Percentiles rank a stretch among this genome's conserved stretches.
Conservation (phyloP, 1,140 invertebrate species). For the Bombus balteatus region DNA sequence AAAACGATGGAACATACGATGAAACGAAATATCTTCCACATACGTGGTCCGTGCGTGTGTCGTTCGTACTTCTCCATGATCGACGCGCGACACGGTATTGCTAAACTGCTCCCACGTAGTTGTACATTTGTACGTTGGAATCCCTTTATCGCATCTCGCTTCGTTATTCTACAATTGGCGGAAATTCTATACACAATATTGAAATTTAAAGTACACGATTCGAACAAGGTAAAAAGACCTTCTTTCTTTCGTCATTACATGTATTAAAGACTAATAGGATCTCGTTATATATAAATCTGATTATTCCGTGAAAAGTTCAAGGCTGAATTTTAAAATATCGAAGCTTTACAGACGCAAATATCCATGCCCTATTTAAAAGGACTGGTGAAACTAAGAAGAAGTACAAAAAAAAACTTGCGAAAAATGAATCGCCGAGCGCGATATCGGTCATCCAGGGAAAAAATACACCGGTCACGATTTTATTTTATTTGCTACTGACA, state of each 20-base stretch:
- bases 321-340: background rate
- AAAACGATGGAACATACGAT: background rate
- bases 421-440: background rate
- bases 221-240: no score
- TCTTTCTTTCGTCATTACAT: background rate
- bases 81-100: background rate
- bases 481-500: conserved; percentile 58
- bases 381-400: background rate
- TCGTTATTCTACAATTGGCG: background rate
- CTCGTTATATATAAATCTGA: background rate
- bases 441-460: conserved; percentile 22
- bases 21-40: background rate
- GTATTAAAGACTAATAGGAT: background rate
- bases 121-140: background rate
- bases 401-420: background rate
- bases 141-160: background rate
- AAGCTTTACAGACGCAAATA: no score
- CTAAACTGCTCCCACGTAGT: background rate
- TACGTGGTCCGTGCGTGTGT: background rate
- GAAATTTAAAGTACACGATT: background rate
- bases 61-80: background rate
- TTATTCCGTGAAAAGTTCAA: background rate
- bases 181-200: no score
- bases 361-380: no score
- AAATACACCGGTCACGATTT: conserved; percentile 33